A percentile compares a stretch with the other conserved stretches of the same genome.
These are phyloP conservation scores for Bombyx huttoni DNA, from an alignment of 2,888 invertebrate genomes.

Conservation along the genomic window DNA sequence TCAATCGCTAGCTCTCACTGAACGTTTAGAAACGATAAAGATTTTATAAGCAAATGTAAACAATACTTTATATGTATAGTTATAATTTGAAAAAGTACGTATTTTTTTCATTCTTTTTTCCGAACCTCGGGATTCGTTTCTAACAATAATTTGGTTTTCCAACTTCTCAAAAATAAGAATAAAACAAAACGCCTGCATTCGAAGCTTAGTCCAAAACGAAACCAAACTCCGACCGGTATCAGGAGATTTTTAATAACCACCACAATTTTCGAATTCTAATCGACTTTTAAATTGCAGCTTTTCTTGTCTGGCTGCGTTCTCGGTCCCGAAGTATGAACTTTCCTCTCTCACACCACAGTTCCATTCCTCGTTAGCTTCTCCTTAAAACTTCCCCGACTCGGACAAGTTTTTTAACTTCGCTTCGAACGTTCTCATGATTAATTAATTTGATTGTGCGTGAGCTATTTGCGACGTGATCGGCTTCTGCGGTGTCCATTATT, in stretches of 20 bases:
- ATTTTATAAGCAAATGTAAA: too few species aligned
- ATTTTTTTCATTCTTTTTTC: too few species aligned
- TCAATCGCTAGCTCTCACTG: not conserved
- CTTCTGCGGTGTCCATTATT: constrained; percentile 54
- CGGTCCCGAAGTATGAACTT: constrained; percentile 40
- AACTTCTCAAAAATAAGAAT: constrained; percentile 4
- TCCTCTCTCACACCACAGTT: constrained; percentile 49
- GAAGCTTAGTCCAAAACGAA: constrained; percentile 18
- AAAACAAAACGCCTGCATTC: constrained; percentile 13
- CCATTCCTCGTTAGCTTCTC: constrained; percentile 67
- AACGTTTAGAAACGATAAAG: not conserved
- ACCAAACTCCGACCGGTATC: constrained; percentile 3
- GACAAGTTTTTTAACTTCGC: constrained; percentile 63
- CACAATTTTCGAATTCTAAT: constrained; percentile 66
- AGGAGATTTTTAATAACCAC: constrained; percentile 58
- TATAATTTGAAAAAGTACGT: too few species aligned
- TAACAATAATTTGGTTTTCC: constrained; percentile 3
- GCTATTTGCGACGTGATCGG: constrained; percentile 52
- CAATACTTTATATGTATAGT: too few species aligned
- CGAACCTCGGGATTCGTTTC: not conserved
- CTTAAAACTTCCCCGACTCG: constrained; percentile 59
- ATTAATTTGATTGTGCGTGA: constrained; percentile 68
- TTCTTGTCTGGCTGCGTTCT: constrained; percentile 56
- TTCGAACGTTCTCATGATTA: constrained; percentile 57
- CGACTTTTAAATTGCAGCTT: constrained; percentile 71